phyloP scores from a whole-genome alignment of 2,113 vertebrate genomes.

The Hippocampus abdominalis region DNA sequence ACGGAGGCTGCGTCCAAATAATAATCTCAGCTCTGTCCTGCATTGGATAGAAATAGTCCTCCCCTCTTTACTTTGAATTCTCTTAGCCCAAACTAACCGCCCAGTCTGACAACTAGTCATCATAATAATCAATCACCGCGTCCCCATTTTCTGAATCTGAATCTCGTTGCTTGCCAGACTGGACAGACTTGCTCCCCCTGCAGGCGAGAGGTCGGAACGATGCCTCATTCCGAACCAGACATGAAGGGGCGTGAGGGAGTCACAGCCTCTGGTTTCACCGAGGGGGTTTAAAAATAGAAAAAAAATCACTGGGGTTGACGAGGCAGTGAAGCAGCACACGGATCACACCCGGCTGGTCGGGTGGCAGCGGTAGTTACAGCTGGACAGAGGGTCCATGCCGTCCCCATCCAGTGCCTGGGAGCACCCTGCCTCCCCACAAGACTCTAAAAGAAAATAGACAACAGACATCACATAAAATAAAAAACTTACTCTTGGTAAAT shows the following conservation, averaged over 20 bases:
- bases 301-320: slow-evolving; percentile 61
- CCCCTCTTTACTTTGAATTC: slow-evolving; percentile 27
- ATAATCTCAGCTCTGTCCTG: slow-evolving; percentile 58
- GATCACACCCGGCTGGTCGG: slow-evolving; percentile 73
- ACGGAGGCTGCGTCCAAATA: slow-evolving; percentile 43
- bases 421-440: slow-evolving; percentile 65
- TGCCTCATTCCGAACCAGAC: slow-evolving; percentile 69
- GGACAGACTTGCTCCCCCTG: slow-evolving; percentile 67
- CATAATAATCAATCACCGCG: slow-evolving; percentile 43
- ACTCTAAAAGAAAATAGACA: slow-evolving; percentile 36
- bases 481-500: background rate
- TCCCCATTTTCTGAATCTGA: slow-evolving; percentile 17
- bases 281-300: slow-evolving; percentile 60
- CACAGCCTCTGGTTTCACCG: slow-evolving; percentile 59
- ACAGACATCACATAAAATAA: background rate
- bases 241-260: slow-evolving; percentile 52
- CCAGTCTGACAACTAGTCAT: slow-evolving; percentile 45
- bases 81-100: slow-evolving; percentile 28
- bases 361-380: slow-evolving; percentile 69
- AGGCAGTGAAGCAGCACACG: slow-evolving; percentile 42
- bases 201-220: slow-evolving; percentile 68
- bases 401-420: slow-evolving; percentile 54
- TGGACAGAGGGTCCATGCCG: slow-evolving; percentile 55
- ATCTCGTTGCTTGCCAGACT: slow-evolving; percentile 57
- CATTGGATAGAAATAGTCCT: slow-evolving; percentile 44